Conservation (phyloP, 2,888 invertebrate species). For the Kryphioiulus occultus region DNA sequence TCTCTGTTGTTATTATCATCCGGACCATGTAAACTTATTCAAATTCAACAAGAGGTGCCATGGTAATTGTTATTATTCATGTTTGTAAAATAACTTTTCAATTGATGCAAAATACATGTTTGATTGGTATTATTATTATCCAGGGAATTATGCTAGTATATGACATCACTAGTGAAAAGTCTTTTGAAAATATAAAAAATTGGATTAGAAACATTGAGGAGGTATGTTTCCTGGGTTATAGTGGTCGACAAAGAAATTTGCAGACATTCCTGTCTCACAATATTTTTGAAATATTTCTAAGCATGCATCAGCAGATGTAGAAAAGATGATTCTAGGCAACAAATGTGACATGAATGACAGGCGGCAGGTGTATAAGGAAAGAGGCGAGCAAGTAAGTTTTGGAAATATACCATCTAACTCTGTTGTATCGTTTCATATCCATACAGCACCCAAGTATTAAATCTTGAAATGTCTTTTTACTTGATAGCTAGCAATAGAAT, state of each 20-base stretch:
- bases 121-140: slow-evolving; percentile 53
- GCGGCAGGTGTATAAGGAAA: slow-evolving; percentile 93
- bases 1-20: not conserved
- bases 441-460: not conserved
- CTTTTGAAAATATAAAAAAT: slow-evolving; percentile 98
- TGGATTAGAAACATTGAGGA: slow-evolving; percentile 99
- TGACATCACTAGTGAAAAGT: slow-evolving; percentile 99
- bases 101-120: not conserved
- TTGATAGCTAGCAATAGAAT: slow-evolving; percentile 91
- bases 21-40: not conserved
- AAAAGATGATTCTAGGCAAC: slow-evolving; percentile 98
- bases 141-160: slow-evolving; percentile 97
- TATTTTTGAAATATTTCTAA: slow-evolving; percentile 55
- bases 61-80: slow-evolving; percentile 66
- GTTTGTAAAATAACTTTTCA: not conserved
- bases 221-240: slow-evolving; percentile 58
- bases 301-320: slow-evolving; percentile 98
- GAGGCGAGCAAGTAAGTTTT: slow-evolving; percentile 75
- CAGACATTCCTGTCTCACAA: slow-evolving; percentile 26
- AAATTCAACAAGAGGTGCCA: slow-evolving; percentile 77
- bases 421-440: too few relatives aligned
- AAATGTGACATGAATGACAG: slow-evolving; percentile 98
- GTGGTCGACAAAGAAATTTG: not conserved
- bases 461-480: slow-evolving; percentile 41
- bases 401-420: not conserved